These are phyloP conservation scores for Schizopygopsis malacanthus DNA, from an alignment of 2,797 vertebrate species.

Conservation along the genomic window DNA sequence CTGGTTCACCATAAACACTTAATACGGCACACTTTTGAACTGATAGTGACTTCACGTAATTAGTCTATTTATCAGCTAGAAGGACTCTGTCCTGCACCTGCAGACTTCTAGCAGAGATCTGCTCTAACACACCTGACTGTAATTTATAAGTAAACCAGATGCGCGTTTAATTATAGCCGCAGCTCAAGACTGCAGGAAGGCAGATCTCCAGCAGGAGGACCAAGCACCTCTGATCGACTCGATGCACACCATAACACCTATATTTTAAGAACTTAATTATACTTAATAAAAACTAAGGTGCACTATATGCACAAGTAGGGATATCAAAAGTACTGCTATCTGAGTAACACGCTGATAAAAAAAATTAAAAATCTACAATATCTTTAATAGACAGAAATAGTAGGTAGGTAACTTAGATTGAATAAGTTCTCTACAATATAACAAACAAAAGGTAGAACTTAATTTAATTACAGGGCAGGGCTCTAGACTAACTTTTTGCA, in stretches of 20 bases:
- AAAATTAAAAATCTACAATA: background rate
- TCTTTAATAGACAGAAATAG: background rate
- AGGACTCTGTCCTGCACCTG: background rate
- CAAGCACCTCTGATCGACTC: background rate
- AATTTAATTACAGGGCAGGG: background rate
- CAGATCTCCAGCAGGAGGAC: background rate
- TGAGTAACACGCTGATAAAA: too few relatives aligned
- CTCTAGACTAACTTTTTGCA: too few relatives aligned
- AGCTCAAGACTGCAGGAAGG: background rate
- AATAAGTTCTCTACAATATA: background rate
- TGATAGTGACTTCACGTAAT: constrained; percentile 12
- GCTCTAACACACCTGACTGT: constrained; percentile 13
- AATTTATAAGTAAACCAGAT: constrained; percentile 17
- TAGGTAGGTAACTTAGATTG: background rate
- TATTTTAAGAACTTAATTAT: background rate
- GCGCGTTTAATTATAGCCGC: background rate
- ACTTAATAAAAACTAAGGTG: background rate
- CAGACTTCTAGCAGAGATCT: constrained; percentile 4
- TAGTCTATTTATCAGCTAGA: constrained; percentile 14
- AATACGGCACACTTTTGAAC: background rate
- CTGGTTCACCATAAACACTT: constrained; percentile 2
- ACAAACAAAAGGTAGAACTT: background rate
- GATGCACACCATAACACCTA: background rate
- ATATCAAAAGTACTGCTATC: background rate
- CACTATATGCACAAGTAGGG: background rate